Evolutionary conservation across 92 coral and sea anemone species (phyloP), one percentile per base, ranked within the genome.

Genomic region (Phymanthus crucifer): DNA sequence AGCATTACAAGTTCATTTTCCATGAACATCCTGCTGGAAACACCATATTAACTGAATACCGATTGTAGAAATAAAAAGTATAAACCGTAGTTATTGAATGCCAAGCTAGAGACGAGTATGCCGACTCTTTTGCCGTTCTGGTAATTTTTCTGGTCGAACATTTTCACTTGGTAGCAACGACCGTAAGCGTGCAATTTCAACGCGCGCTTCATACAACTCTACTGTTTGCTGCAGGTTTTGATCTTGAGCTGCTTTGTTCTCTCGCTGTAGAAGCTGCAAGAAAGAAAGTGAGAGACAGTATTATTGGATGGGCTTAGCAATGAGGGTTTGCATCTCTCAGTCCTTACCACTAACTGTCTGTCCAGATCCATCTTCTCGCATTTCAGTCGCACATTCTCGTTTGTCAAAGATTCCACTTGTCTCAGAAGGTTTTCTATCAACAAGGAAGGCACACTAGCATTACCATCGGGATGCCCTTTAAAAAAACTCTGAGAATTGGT

Each of bases 131-230:
- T 74, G 78, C 35, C 83, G 71, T 47, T 72, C 75, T 21, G 79
- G n/a, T 4, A 38, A 13, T 26, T 83, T 83, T 18, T 87, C 88
- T 1, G 78, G 83, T 69, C 87, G 84, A 4, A 90, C 87, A 70
- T 90, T 84, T 83, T 92, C 97, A 56, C 87, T 73, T 10, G 97
- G 97, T 32, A 90, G 67, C 23, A 92, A 64, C 32, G 97, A 88
- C 43, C 86, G 88, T 32, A 96, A 83, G 40, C 91, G 98, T 38
- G 95, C 93, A 35, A 96, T 91, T 78, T 96, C 93, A 80, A 94
- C 89, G 40, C 97, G 93, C 3, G 99, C 93, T 76, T 96, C 97
- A 77, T 94, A 96, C 45, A 96, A 90, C 72, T 96, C 98, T 21
- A 90, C 96, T 19, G 98, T 94, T 74, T 96, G 98, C 33, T 93